Conservation (phyloP, 2,888 invertebrate genomes). For the Pantelozetes paolii region DNA sequence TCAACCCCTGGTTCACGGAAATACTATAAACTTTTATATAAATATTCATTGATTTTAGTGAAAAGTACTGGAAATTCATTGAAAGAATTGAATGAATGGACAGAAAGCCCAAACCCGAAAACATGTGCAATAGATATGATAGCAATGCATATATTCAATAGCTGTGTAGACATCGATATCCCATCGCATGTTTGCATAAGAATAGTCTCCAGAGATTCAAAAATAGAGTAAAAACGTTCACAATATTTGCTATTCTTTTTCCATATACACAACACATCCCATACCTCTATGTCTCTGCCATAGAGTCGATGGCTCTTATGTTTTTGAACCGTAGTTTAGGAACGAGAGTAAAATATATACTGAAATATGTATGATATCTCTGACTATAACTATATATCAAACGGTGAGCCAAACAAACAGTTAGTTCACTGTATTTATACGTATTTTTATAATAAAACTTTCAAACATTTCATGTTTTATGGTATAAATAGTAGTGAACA, state of each 20-base stretch:
- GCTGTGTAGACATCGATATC: not conserved
- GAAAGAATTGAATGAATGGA: not conserved
- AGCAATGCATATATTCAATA: not conserved
- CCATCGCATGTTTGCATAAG: slow-evolving; percentile 27
- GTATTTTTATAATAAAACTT: slow-evolving; percentile 3
- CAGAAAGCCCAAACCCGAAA: not conserved
- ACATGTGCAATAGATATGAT: slow-evolving; percentile 21
- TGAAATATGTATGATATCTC: slow-evolving; percentile 1
- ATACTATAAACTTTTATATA: not conserved
- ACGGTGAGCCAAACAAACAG: not conserved
- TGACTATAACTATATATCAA: slow-evolving; percentile 1
- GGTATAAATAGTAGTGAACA: not conserved
- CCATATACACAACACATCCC: not conserved
- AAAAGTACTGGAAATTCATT: not conserved
- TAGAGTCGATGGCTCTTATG: not conserved
- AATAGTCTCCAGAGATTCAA: slow-evolving; percentile 24
- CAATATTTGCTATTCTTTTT: slow-evolving; percentile 1
- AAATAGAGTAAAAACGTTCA: not conserved
- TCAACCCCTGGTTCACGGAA: too few relatives aligned
- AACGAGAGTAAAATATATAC: not conserved
- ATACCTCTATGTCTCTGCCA: slow-evolving; percentile 2
- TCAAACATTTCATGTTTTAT: not conserved
- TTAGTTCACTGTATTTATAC: not conserved
- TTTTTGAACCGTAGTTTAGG: slow-evolving; percentile 6
- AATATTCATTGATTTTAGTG: slow-evolving; percentile 13